Evolutionary conservation across 2,113 vertebrate genomes (phyloP), one percentile per base, ranked within the genome.

Genomic region (Junco hyemalis): DNA sequence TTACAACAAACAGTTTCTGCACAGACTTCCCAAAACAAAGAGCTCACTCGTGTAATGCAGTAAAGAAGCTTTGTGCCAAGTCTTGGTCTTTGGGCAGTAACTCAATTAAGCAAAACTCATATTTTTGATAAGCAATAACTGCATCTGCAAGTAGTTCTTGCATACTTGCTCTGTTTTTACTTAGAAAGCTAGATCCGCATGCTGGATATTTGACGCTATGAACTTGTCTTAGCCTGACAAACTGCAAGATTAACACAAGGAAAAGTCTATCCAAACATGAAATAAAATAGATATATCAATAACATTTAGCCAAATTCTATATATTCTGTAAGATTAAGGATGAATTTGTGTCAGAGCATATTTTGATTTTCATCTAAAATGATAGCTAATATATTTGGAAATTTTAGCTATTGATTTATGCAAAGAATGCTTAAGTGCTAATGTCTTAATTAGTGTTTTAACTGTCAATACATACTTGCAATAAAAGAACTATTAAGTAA

Each of bases 371-470:
- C 9, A 40, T 69, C 12, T 89, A 61, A 92, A 86, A 61, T 35
- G 3, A 40, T 76, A 66, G 6, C n/a, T 91, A 73, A 65, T 36
- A 72, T 22, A 92, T 47, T n/a, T 21, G 9, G n/a, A 56, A 64
- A 72, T 61, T 92, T 92, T 65, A 74, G 11, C 14, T 65, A 15
- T 35, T 81, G 10, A 36, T 33, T 72, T 53, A 88, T 47, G 29
- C 45, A 88, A 92, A 91, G 53, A 36, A 40, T 79, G 12, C 16
- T 86, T 81, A 77, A 78, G 5, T 81, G 31, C 2, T 51, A 89
- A 56, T n/a, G 47, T 89, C 51, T 92, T 60, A 70, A 70, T 74
- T 93, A 76, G 12, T 51, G 68, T 84, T 86, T 92, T 93, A 80
- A 71, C 21, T 68, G 19, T 8, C 28, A 81, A 91, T 53, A 64